Conservation (phyloP, 1,140 invertebrate genomes). For the Schlechtendalia chinensis region DNA sequence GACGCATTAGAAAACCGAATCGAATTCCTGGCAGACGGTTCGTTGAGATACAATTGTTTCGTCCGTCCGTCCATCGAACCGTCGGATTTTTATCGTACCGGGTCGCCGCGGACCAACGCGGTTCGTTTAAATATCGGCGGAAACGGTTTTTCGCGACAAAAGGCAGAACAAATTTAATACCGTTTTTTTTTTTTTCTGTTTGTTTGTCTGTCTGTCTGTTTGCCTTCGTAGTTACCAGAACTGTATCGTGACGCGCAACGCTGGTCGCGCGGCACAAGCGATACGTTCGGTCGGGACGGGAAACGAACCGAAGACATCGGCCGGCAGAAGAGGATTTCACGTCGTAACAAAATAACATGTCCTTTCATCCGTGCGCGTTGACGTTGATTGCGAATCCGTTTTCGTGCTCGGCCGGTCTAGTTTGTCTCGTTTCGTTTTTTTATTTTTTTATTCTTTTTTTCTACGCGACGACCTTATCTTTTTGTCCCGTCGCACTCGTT, state of each 20-base stretch:
- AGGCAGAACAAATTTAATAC: background rate
- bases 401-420: constrained; percentile 37
- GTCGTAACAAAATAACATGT: constrained; percentile 36
- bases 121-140: background rate
- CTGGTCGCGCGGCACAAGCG: too few relatives aligned
- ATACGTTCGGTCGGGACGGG: too few relatives aligned
- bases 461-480: constrained; percentile 2
- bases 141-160: background rate
- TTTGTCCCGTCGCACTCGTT: constrained; percentile 22
- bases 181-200: too few relatives aligned
- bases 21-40: too few relatives aligned
- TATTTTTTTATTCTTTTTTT: background rate
- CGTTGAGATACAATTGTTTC: too few relatives aligned
- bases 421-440: constrained; percentile 8
- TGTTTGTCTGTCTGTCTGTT: too few relatives aligned
- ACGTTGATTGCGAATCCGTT: constrained; percentile 42
- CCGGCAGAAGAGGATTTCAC: constrained; percentile 1
- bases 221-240: too few relatives aligned
- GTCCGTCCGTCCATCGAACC: too few relatives aligned
- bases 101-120: background rate
- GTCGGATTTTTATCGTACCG: too few relatives aligned
- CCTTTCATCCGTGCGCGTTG: constrained; percentile 36
- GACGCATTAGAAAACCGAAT: too few relatives aligned
- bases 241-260: too few relatives aligned
- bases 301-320: background rate